phyloP scores from a whole-genome alignment of 2,888 invertebrate species.

The Napeogenes inachia region DNA sequence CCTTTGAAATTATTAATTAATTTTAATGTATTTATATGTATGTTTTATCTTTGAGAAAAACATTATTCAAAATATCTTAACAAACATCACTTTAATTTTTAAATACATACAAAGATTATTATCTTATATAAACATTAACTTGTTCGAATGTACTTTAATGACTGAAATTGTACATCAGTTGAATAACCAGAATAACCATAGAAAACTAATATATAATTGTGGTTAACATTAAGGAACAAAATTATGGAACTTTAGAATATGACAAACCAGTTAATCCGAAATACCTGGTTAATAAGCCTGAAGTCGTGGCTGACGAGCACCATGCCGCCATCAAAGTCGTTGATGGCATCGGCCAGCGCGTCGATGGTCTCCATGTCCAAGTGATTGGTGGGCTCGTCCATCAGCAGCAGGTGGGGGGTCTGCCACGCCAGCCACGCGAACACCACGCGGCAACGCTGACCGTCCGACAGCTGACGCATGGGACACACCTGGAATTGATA shows the following conservation, averaged over 20 bases:
- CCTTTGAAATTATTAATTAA: slow-evolving; percentile 75
- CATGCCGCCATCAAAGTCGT: slow-evolving; percentile 98
- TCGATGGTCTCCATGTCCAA: slow-evolving; percentile 99
- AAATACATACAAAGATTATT: too few species aligned
- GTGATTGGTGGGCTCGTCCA: slow-evolving; percentile 93
- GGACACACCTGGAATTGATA: slow-evolving; percentile 84
- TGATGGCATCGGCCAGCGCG: slow-evolving; percentile 97
- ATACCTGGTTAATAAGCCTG: slow-evolving; percentile 97
- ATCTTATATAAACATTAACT: too few species aligned
- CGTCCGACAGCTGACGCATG: slow-evolving; percentile 96
- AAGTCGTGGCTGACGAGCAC: slow-evolving; percentile 99
- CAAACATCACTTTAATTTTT: too few species aligned
- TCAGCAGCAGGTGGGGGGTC: slow-evolving; percentile 93
- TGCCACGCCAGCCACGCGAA: slow-evolving; percentile 99
- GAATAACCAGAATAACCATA: too few species aligned
- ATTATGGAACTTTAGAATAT: too few species aligned
- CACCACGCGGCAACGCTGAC: slow-evolving; percentile 98
- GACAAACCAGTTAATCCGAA: slow-evolving; percentile 3
- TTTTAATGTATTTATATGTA: background rate
- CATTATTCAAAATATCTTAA: too few species aligned
- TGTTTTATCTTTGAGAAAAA: too few species aligned
- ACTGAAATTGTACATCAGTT: too few species aligned
- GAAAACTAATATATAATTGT: too few species aligned
- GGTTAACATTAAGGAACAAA: too few species aligned
- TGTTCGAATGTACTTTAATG: too few species aligned